A percentile compares a stretch with the other conserved stretches of the same genome.
Conservation (phyloP, 2,797 vertebrate species). For the Gallinago stenura region DNA sequence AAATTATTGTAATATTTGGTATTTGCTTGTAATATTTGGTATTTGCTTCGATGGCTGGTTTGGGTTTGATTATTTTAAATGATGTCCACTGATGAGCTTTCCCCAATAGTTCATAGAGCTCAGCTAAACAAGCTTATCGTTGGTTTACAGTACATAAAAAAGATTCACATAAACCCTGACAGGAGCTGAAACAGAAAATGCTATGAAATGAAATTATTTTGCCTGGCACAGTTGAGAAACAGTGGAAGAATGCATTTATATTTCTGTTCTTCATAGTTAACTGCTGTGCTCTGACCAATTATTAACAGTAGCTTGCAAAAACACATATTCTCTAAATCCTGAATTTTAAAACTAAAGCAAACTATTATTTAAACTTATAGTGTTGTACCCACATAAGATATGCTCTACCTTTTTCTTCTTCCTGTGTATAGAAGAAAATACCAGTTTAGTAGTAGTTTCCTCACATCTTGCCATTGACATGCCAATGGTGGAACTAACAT, state of each 20-base stretch:
- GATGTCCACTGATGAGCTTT: not conserved
- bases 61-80: not conserved
- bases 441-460: not conserved
- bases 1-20: not conserved
- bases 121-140: not conserved
- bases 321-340: not conserved
- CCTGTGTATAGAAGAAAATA: not conserved
- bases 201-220: conserved; percentile 16
- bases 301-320: not conserved
- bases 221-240: not conserved
- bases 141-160: not conserved
- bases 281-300: not conserved
- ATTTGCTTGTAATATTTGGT: not conserved
- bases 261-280: not conserved
- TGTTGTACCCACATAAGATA: not conserved
- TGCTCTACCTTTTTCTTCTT: not conserved
- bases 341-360: not conserved
- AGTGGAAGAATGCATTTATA: not conserved
- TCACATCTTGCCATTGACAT: not conserved
- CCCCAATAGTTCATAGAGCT: not conserved
- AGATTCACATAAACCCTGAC: not conserved
- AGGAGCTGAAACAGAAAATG: not conserved
- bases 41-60: not conserved
- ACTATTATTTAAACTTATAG: not conserved
- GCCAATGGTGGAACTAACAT: not conserved